Percentiles rank a stretch among this genome's conserved stretches.
Conservation (phyloP, 1,140 invertebrate species). For the Drosophila ananassae region DNA sequence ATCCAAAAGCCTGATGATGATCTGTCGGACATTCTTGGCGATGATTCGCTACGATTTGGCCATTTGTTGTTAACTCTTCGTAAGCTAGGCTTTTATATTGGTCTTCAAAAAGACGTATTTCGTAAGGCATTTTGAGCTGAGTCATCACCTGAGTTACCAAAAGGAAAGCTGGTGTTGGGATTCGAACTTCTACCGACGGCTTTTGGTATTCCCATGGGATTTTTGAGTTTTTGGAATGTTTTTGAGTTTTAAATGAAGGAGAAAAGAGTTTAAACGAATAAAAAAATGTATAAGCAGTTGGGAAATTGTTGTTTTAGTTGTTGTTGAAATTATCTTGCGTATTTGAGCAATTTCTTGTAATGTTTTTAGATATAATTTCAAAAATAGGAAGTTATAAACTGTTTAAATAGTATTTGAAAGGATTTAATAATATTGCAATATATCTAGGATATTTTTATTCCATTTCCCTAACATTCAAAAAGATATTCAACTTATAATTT, state of each 20-base stretch:
- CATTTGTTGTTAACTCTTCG: slow-evolving; percentile 20
- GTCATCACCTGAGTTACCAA: slow-evolving; percentile 17
- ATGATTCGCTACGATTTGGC: slow-evolving; percentile 40
- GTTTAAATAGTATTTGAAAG: too few relatives aligned
- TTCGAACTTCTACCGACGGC: slow-evolving; percentile 22
- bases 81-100: slow-evolving; percentile 21
- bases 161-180: neutral
- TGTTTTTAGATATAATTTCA: too few relatives aligned
- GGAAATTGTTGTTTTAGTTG: too few relatives aligned
- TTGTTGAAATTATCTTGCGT: too few relatives aligned
- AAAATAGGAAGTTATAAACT: too few relatives aligned
- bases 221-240: neutral
- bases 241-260: neutral
- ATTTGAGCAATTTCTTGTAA: too few relatives aligned
- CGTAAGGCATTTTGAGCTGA: slow-evolving; percentile 12
- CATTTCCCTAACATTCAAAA: neutral
- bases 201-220: neutral
- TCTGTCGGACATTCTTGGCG: slow-evolving; percentile 37
- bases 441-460: neutral
- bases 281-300: too few relatives aligned
- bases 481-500: neutral
- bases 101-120: slow-evolving; percentile 16
- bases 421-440: too few relatives aligned
- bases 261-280: too few relatives aligned
- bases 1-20: slow-evolving; percentile 27